phyloP scores from a whole-genome alignment of 1,140 invertebrate genomes.

The Penaeus japonicus region DNA sequence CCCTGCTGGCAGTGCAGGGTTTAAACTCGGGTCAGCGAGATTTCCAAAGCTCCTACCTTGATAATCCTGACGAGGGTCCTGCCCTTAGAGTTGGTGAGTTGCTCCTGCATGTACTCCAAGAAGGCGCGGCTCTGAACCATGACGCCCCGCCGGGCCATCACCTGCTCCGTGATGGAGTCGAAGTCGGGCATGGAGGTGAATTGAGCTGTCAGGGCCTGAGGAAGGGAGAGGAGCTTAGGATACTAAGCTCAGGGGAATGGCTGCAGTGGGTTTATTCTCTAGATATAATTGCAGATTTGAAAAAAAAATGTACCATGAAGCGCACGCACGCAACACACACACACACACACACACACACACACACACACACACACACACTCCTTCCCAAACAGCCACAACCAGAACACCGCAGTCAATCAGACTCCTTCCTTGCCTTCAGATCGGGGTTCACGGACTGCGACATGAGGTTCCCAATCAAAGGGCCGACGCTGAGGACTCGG shows the following conservation, averaged over 20 bases:
- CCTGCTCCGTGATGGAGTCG: not conserved
- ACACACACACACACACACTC: too few relatives aligned
- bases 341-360: too few relatives aligned
- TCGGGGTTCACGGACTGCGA: conserved; percentile 18
- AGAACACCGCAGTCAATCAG: too few relatives aligned
- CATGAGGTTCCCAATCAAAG: not conserved
- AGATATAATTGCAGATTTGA: too few relatives aligned
- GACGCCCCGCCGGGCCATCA: conserved; percentile 11
- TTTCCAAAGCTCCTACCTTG: conserved; percentile 15
- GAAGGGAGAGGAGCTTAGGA: not conserved
- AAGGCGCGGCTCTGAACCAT: conserved; percentile 25
- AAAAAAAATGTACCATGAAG: too few relatives aligned
- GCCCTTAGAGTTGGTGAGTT: not conserved
- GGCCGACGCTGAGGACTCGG: conserved; percentile 10
- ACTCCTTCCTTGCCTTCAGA: not conserved
- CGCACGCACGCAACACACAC: too few relatives aligned
- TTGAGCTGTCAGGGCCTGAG: not conserved
- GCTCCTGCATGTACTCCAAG: conserved; percentile 21
- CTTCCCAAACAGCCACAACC: too few relatives aligned
- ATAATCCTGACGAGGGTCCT: conserved; percentile 23
- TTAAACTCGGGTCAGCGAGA: too few relatives aligned
- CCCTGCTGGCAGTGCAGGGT: too few relatives aligned
- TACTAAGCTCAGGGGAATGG: too few relatives aligned
- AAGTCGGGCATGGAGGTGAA: not conserved
- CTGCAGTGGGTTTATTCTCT: too few relatives aligned